A percentile compares a stretch with the other conserved stretches of the same genome.
Conservation (phyloP, 1,140 invertebrate genomes). For the Sitophilus oryzae region DNA sequence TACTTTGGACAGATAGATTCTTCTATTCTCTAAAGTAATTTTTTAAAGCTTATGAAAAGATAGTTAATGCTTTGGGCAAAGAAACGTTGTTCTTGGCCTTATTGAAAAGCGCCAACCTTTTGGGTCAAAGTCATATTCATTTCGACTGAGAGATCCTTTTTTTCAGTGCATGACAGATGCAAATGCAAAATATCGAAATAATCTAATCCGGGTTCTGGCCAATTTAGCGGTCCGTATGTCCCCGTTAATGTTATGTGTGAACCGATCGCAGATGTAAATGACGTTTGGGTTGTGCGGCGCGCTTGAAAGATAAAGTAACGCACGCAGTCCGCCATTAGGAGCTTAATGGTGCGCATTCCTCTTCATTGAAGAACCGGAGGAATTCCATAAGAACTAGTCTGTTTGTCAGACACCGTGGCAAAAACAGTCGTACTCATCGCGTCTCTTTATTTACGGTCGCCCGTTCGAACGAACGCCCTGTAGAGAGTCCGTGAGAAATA, state of each 20-base stretch:
- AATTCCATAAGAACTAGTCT: conserved; percentile 8
- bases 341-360: conserved; percentile 4
- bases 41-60: too few species aligned
- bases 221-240: too few species aligned
- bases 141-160: too few species aligned
- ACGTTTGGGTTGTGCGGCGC: background rate
- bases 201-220: too few species aligned
- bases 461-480: background rate
- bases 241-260: conserved; percentile 10
- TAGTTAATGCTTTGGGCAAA: too few species aligned
- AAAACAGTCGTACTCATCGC: background rate
- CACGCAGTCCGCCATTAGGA: conserved; percentile 2
- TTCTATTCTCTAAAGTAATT: too few species aligned
- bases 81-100: too few species aligned
- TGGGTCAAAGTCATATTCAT: too few species aligned
- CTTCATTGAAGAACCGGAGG: conserved; percentile 1
- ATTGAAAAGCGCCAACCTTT: too few species aligned
- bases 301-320: conserved; percentile 1
- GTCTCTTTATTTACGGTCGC: background rate
- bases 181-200: too few species aligned
- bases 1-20: too few species aligned
- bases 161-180: too few species aligned
- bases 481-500: background rate
- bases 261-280: conserved; percentile 7
- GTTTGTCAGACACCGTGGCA: background rate